Conservation (phyloP, 2,888 invertebrate species). For the Epinotia brunnichana region DNA sequence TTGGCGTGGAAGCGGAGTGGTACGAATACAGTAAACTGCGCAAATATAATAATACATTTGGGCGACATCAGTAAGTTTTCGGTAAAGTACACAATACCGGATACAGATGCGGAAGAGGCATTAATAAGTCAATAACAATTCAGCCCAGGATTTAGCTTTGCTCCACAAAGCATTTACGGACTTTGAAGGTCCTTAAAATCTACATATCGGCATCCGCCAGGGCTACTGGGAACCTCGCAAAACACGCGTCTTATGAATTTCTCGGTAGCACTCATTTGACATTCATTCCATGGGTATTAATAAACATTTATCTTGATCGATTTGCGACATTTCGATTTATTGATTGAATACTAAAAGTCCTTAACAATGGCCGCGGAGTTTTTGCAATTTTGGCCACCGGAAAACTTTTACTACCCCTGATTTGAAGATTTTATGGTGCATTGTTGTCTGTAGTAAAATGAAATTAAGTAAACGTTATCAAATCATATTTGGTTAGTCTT, state of each 20-base stretch:
- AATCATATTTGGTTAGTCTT: too few relatives aligned
- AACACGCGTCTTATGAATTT: constrained; percentile 44
- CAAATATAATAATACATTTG: too few relatives aligned
- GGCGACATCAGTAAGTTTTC: too few relatives aligned
- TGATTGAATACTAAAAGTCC: constrained; percentile 65
- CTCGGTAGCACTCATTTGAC: constrained; percentile 36
- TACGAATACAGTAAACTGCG: too few relatives aligned
- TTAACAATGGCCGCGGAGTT: constrained; percentile 58
- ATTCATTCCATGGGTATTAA: constrained; percentile 50
- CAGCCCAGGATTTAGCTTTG: background rate
- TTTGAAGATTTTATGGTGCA: constrained; percentile 57
- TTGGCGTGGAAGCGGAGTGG: too few relatives aligned
- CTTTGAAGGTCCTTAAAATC: constrained; percentile 17
- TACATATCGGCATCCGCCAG: constrained; percentile 58
- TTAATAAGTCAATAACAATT: background rate
- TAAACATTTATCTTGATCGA: constrained; percentile 58
- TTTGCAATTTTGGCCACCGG: constrained; percentile 59
- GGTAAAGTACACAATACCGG: too few relatives aligned
- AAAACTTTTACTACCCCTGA: constrained; percentile 56
- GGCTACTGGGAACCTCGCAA: constrained; percentile 16
- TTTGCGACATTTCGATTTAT: constrained; percentile 54
- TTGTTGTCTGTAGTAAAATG: constrained; percentile 54
- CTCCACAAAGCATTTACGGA: constrained; percentile 1
- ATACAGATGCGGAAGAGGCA: too few relatives aligned
- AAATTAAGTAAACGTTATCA: background rate